These are phyloP conservation scores for Phania funesta DNA, from an alignment of 2,888 invertebrate species.

Conservation along the genomic window DNA sequence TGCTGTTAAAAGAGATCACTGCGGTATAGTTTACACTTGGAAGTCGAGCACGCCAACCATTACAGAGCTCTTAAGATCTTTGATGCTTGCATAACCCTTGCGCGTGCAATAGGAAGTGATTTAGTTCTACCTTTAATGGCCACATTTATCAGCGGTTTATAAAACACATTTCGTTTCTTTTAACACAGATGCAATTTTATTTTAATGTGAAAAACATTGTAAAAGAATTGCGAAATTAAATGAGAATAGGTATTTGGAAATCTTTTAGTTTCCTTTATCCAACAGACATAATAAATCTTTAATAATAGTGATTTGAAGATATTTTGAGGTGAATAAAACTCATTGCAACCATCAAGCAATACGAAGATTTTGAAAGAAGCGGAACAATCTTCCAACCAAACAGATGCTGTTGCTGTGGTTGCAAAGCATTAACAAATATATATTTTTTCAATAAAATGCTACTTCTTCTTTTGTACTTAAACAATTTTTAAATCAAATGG, in stretches of 20 bases:
- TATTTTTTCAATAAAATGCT: background rate
- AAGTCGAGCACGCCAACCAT: no score
- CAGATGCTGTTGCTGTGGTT: slow-evolving; percentile 23
- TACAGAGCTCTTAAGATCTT: no score
- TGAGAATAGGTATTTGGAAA: slow-evolving; percentile 13
- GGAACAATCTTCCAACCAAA: background rate
- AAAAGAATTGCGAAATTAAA: background rate
- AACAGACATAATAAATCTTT: background rate
- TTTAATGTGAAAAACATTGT: background rate
- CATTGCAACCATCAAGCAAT: background rate
- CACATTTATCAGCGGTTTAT: no score
- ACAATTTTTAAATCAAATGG: background rate
- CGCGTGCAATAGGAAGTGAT: no score
- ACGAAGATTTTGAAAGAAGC: background rate
- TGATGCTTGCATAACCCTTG: no score
- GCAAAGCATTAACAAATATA: slow-evolving; percentile 2
- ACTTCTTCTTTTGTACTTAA: background rate
- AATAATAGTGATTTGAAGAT: slow-evolving; percentile 7
- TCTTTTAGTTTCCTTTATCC: slow-evolving; percentile 2
- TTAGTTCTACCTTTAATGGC: no score
- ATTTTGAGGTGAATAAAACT: background rate
- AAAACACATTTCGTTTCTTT: no score
- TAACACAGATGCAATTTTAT: no score
- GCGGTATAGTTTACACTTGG: no score
- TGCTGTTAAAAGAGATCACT: no score